Conservation (phyloP, 2,113 vertebrate genomes). For the Anoura caudifer region DNA sequence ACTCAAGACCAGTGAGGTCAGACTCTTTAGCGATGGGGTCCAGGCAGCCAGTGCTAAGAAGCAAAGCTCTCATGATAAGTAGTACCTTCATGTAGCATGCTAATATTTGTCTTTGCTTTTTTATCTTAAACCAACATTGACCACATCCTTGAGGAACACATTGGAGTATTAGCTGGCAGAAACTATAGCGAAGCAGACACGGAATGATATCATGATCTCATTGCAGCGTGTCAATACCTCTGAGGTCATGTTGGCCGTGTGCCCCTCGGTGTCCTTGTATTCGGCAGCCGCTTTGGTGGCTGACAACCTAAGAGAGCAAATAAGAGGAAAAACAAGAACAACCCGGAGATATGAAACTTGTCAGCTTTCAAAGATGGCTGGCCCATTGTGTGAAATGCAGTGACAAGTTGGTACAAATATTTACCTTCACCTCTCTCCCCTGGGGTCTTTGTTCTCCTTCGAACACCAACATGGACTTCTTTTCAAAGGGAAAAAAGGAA, state of each 20-base stretch:
- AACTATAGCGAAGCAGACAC: conserved; percentile 14
- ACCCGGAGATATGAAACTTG: conserved; percentile 24
- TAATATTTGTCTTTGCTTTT: conserved; percentile 63
- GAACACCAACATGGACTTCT: background rate
- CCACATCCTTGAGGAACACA: conserved; percentile 41
- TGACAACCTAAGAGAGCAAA: conserved; percentile 48
- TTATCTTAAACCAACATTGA: conserved; percentile 69
- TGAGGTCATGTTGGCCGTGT: conserved; percentile 53
- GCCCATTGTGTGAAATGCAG: conserved; percentile 37
- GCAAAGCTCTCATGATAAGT: conserved; percentile 23
- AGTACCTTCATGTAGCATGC: background rate
- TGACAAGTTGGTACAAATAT: conserved; percentile 65
- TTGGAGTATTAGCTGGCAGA: conserved; percentile 42
- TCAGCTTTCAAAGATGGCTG: conserved; percentile 47
- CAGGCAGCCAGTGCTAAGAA: background rate
- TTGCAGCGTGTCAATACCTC: conserved; percentile 37
- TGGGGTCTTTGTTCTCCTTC: conserved; percentile 58
- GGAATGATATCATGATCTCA: conserved; percentile 11
- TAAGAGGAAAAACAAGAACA: background rate
- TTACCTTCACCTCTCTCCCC: conserved; percentile 35
- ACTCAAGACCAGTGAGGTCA: background rate
- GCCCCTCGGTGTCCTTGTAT: background rate
- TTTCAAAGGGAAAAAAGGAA: conserved; percentile 40
- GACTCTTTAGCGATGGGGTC: background rate
- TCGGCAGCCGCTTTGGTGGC: background rate